Conservation (phyloP, 2,113 vertebrate species). For the Scytalopus superciliaris region DNA sequence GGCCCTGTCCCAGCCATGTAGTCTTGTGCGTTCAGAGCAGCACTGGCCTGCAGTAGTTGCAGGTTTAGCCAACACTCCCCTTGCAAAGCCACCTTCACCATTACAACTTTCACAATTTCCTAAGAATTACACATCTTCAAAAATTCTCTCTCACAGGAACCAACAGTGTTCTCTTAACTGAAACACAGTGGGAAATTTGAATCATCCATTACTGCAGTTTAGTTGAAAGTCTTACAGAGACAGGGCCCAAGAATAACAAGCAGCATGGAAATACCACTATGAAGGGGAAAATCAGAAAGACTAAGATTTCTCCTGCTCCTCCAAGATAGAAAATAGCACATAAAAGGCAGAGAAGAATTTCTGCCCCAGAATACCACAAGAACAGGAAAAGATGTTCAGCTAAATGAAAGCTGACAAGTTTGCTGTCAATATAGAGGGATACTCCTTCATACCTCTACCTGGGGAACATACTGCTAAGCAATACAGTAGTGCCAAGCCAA, state of each 20-base stretch:
- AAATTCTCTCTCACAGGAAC: background rate
- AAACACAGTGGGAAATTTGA: background rate
- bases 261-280: background rate
- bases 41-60: background rate
- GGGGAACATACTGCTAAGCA: background rate
- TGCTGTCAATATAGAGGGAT: background rate
- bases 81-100: background rate
- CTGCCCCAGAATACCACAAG: background rate
- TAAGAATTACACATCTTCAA: background rate
- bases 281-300: background rate
- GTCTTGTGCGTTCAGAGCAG: background rate
- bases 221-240: background rate
- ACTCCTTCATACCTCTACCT: background rate
- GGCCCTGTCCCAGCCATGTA: background rate
- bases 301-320: too few species aligned
- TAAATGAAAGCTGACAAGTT: background rate
- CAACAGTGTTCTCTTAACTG: background rate
- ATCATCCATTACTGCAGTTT: background rate
- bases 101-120: background rate
- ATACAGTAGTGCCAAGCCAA: background rate
- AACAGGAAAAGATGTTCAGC: background rate
- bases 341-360: background rate
- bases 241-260: background rate
- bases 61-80: background rate
- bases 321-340: background rate